Evolutionary conservation across 1,140 invertebrate genomes (phyloP).

Genomic region (Cotesia chilonis): DNA sequence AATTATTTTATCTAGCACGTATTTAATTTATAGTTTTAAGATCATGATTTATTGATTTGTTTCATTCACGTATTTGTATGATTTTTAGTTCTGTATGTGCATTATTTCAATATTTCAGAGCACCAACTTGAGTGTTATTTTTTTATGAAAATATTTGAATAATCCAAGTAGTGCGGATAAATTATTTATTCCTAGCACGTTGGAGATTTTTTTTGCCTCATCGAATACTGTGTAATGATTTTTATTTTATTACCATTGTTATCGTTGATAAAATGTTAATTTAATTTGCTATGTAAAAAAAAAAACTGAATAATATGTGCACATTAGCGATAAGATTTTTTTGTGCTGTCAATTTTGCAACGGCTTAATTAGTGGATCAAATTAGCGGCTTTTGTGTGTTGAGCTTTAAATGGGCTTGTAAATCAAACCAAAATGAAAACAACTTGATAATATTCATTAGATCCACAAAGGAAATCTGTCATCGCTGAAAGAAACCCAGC

Average conservation of each 20-base stretch:
- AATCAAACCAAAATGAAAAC: slow-evolving; percentile 17
- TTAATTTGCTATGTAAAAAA: slow-evolving; percentile 47
- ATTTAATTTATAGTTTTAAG: slow-evolving; percentile 5
- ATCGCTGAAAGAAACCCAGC: slow-evolving; percentile 59
- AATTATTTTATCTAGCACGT: not conserved
- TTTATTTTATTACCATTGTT: slow-evolving; percentile 40
- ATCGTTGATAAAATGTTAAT: slow-evolving; percentile 46
- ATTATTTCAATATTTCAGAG: slow-evolving; percentile 53
- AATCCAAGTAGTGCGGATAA: slow-evolving; percentile 39
- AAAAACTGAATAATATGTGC: slow-evolving; percentile 40
- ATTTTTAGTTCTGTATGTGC: slow-evolving; percentile 38
- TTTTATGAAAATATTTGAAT: slow-evolving; percentile 50
- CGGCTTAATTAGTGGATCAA: too few relatives aligned
- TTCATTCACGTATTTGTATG: slow-evolving; percentile 27
- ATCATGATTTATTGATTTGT: slow-evolving; percentile 16
- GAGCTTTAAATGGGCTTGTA: not conserved
- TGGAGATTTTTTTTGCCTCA: slow-evolving; percentile 45
- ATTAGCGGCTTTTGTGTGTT: slow-evolving; percentile 1
- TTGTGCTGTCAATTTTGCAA: too few relatives aligned
- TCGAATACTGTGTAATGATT: not conserved
- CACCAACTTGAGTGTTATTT: slow-evolving; percentile 52
- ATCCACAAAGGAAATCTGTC: slow-evolving; percentile 65
- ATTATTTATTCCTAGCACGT: slow-evolving; percentile 53
- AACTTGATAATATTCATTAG: slow-evolving; percentile 47
- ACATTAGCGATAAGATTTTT: too few relatives aligned